Evolutionary conservation across 2,888 invertebrate species (phyloP).

Genomic region (Trachelus stipa): DNA sequence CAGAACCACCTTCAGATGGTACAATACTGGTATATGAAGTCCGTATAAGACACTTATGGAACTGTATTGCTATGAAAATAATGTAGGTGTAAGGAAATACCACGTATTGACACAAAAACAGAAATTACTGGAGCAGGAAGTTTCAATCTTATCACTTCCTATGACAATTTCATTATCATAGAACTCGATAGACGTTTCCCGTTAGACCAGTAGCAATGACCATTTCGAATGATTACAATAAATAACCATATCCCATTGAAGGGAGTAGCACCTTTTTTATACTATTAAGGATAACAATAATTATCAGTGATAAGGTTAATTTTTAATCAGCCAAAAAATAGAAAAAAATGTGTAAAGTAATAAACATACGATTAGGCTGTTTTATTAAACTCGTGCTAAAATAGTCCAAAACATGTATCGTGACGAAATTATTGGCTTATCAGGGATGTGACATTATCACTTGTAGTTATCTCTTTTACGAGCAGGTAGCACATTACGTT

Average conservation of each 20-base stretch:
- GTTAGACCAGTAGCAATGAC: neutral
- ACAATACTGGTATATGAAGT: too few relatives aligned
- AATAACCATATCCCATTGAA: neutral
- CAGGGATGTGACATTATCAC: neutral
- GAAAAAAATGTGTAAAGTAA: too few relatives aligned
- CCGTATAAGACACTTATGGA: too few relatives aligned
- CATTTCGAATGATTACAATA: neutral
- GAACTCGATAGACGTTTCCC: neutral
- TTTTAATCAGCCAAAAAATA: neutral
- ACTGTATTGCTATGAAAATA: too few relatives aligned
- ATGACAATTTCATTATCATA: neutral
- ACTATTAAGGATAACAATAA: neutral
- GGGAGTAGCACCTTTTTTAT: neutral
- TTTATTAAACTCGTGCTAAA: neutral
- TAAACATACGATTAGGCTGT: too few relatives aligned
- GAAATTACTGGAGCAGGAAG: slow-evolving; percentile 38
- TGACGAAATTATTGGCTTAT: neutral
- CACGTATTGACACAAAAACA: neutral
- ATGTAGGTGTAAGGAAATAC: too few relatives aligned
- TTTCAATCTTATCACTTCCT: slow-evolving; percentile 48
- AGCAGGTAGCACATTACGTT: neutral
- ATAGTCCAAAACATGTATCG: neutral
- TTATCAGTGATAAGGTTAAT: neutral
- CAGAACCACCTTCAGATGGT: too few relatives aligned
- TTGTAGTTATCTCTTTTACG: neutral